Base-by-base conservation (phyloP, 2,797 vertebrate genomes). In the Pagetopsis macropterus region DNA sequence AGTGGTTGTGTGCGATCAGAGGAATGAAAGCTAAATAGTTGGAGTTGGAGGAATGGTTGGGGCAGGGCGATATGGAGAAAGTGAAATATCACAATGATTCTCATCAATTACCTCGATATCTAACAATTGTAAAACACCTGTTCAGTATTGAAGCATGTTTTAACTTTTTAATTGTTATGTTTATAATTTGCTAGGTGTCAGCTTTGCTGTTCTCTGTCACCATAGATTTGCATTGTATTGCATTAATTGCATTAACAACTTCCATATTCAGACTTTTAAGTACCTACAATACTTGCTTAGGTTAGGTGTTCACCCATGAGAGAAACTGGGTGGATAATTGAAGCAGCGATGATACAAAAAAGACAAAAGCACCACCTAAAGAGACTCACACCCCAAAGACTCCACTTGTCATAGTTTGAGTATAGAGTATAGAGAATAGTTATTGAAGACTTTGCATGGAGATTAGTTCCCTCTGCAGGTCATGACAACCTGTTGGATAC, bases 391-490 rank as follows among this genome's bases (percentile, higher is more conserved):
- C 15, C 5, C 17, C 33, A 61, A 56, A 14, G 37, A 52, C 23
- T 23, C 23, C 14, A 57, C 10, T 9, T 1, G 0, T 52, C 21
- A 33, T 33, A 65, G 12, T 13, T 27, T 15, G 3, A 1, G 33
- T 37, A 59, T 37, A 59, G 40, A 57, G 33, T 33, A 33, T 37
- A 59, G 41, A 57, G 3, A 70, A 45, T 1, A 44, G 17, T 23
- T 3, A 33, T 21, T 23, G 10, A 31, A 23, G 2, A 59, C 0
- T 8, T 52, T n/a, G 15, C 6, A 14, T 14, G 50, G 43, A 51
- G 23, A 59, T 76, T 15, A 21, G 33, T 61, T 23, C 70, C 66
- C 73, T 55, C 71, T 72, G 48, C 43, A 64, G 70, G 70, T 65
- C 15, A 8, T 27, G 14, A n/a, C 45, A 45, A 50, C 16, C 46